These are phyloP conservation scores for Trinorchestia longiramus DNA, from an alignment of 1,140 invertebrate genomes.

Conservation along the genomic window DNA sequence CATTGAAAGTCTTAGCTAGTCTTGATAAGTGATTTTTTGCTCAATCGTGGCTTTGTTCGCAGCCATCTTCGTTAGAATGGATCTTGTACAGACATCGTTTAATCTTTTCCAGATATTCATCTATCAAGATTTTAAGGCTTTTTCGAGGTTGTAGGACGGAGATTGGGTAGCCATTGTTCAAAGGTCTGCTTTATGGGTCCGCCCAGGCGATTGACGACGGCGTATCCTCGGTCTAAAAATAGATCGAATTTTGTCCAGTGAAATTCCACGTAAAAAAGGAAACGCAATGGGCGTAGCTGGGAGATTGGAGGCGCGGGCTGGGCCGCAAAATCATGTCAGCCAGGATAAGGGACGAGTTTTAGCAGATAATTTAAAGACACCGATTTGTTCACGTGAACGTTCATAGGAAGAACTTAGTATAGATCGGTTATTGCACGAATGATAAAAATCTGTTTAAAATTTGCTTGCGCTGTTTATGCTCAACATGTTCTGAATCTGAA, in stretches of 20 bases:
- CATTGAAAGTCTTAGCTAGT: background rate
- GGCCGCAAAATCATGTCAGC: background rate
- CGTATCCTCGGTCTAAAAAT: background rate
- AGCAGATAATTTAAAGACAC: background rate
- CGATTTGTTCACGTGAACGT: background rate
- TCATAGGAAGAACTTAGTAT: background rate
- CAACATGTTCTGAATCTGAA: background rate
- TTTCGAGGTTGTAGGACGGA: background rate
- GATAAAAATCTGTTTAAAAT: background rate
- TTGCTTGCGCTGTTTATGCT: background rate
- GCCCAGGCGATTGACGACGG: background rate
- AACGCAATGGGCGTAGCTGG: background rate
- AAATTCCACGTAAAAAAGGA: background rate
- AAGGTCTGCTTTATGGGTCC: background rate
- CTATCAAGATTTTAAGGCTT: background rate
- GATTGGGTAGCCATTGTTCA: background rate
- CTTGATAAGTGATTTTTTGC: background rate
- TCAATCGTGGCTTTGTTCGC: background rate
- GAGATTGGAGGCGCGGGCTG: background rate
- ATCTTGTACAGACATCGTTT: background rate
- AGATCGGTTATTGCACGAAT: background rate
- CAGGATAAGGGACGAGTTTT: background rate
- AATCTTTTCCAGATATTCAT: slow-evolving; percentile 9
- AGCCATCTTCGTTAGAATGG: background rate
- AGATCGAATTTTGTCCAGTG: background rate